Evolutionary conservation across 2,888 invertebrate species (phyloP), one percentile per base, ranked within the genome.

Genomic region (Anaspis maculata): DNA sequence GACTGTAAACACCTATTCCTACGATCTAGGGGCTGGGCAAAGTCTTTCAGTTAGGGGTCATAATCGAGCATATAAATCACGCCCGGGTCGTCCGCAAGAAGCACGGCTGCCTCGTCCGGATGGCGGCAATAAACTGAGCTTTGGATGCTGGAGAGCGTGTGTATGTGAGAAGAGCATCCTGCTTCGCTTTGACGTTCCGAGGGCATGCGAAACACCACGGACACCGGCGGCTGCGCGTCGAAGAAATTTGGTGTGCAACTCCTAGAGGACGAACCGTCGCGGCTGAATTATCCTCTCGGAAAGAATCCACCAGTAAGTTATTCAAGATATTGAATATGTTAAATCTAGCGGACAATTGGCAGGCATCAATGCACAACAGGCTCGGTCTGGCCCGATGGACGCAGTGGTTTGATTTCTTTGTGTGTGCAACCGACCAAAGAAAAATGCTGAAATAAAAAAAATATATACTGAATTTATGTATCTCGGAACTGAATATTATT

Each of bases 131-230:
- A 44, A 49, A 61, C 61, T 61, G 49, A 50, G 49, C 42, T 49
- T 44, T 41, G 54, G 58, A 56, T 55, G 59, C 54, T 57, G 59
- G 47, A 48, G 37, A n/a, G n/a, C n/a, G n/a, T n/a, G n/a, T 46
- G 48, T 43, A 44, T 49, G 48, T 48, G 54, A 52, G 52, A 54
- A 49, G 54, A 50, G 48, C 48, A 51, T 51, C 43, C 48, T 48
- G 48, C 44, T 48, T 47, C 53, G 51, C 71, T 68, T 69, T 69
- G 70, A 54, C 65, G 63, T 47, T 66, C 68, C 64, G 66, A 64
- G 47, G 69, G 69, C 57, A 68, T 64, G 67, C 50, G 46, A 45
- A 35, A 24, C 32, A 34, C 24, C 14, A 32, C 34, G 45, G 46
- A 26, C 30, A 27, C 32, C 25, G 33, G 34, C 49, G 51, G 35